Base-by-base conservation (phyloP, 64 coral and sea anemone genomes). In the Montipora foliosa region DNA sequence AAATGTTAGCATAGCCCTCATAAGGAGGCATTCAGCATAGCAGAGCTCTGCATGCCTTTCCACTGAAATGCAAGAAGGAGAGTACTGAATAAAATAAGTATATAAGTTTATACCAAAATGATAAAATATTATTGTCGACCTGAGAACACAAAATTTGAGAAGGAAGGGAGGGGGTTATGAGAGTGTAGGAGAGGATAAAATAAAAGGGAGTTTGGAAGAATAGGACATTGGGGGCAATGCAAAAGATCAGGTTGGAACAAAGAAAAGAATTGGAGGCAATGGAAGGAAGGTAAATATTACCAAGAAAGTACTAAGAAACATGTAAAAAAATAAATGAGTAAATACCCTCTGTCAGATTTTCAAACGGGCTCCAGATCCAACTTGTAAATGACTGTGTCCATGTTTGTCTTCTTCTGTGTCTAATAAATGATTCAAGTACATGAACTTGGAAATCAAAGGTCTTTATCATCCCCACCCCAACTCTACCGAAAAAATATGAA, bases 1-100 rank as follows among this genome's bases (percentile, higher is more conserved):
- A 89, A 99, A 99, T 47, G 95, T 99, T 8, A 99, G 81, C 72
- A 99, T 89, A 60, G 98, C 98, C 72, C 98, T 94, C 88, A 96
- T 95, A n/a, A 99, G 89, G 13, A 99, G 91, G 82, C 98, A 99
- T 80, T 99, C 98, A n/a, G 98, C 98, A 94, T 99, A 99, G 79
- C 95, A 99, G 21, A 99, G 98, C 62, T 99, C 98, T 60, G 98
- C 98, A 89, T 99, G 98, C 78, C 92, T 91, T 75, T 99, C 98
- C 83, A 96, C 95, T 96, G 47, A 25, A 90, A 90, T 46, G 21
- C 24, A 53, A 88, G 11, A 69, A 78, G 10, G 50, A 87, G 14
- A 71, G 5, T 21, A 71, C 2, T 15, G 17, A 89, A 55, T 71
- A 22, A 75, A 50, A 3, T 44, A 76, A 20, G 0, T 69, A 6